Evolutionary conservation across 2,797 vertebrate genomes (phyloP), one percentile per base, ranked within the genome.

Genomic region (Xerus rutilus): DNA sequence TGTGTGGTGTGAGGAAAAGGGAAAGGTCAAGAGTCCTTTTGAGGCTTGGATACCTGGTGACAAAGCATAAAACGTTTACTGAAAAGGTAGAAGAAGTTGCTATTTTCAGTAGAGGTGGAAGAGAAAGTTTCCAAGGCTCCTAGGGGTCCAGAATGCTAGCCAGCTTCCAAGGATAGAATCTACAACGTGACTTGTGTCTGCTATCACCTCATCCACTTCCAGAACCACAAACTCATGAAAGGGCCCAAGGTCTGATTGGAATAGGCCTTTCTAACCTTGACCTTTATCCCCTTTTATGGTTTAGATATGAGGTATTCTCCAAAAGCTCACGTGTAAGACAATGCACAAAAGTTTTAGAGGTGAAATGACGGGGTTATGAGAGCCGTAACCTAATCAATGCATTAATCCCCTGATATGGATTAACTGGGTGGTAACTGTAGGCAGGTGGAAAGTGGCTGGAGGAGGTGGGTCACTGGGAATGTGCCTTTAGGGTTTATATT

Each of bases 211-310:
- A 10, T 43, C 43, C 2, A 18, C 47, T 92, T 91, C 39, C 9
- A 59, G 81, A 92, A 83, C 49, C 30, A 89, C 86, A 81, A 28
- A 86, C 62, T 85, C 49, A 62, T 69, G 23, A 91, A 45, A 25
- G 28, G 54, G 12, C 65, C n/a, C 67, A 65, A 77, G 6, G n/a
- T 85, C 89, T 93, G 25, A 18, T 5, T 28, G 39, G 35, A 4
- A 65, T 45, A 47, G 43, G n/a, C 13, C 35, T 93, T 92, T 89
- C 30, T 45, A 23, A 85, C 76, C 89, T 28, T 86, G 62, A 43
- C 72, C 25, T 94, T 93, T 84, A 77, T 54, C 35, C 23, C 23
- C 23, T 62, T 23, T 62, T 62, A 62, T 62, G 9, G 23, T 25
- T 62, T 62, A 62, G 59, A 10, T 21, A 59, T 10, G 21, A 21